A percentile compares a stretch with the other conserved stretches of the same genome.
phyloP scores from a whole-genome alignment of 2,888 invertebrate genomes.

The Melolontha melolontha region DNA sequence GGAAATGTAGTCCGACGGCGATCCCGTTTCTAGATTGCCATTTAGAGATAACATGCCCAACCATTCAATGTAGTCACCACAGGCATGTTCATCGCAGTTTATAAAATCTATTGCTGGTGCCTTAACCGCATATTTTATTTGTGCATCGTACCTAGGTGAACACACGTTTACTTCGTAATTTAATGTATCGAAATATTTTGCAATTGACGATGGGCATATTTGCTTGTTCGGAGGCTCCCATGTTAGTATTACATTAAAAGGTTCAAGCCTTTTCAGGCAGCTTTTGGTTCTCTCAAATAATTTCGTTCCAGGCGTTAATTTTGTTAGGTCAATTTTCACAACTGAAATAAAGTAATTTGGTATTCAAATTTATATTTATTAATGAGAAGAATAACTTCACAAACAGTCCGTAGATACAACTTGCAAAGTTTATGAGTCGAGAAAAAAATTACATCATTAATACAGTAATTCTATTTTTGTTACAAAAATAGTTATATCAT shows the following conservation, averaged over 20 bases:
- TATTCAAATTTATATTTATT: too few species aligned
- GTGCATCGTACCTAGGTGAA: slow-evolving; percentile 61
- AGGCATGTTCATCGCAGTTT: slow-evolving; percentile 53
- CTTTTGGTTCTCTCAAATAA: slow-evolving; percentile 64
- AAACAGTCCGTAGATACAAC: slow-evolving; percentile 22
- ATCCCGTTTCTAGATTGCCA: slow-evolving; percentile 60
- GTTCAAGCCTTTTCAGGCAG: slow-evolving; percentile 62
- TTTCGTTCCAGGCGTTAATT: slow-evolving; percentile 65
- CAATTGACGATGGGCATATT: slow-evolving; percentile 72
- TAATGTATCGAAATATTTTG: slow-evolving; percentile 68
- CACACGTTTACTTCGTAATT: slow-evolving; percentile 66
- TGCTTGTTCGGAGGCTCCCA: slow-evolving; percentile 69
- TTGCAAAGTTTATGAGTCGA: background rate
- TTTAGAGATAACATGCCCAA: slow-evolving; percentile 67
- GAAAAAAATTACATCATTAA: too few species aligned
- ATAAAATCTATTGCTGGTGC: slow-evolving; percentile 62
- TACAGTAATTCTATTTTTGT: too few species aligned
- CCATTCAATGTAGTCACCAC: slow-evolving; percentile 68
- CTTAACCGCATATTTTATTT: slow-evolving; percentile 60
- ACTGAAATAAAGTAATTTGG: slow-evolving; percentile 60
- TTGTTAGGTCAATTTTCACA: slow-evolving; percentile 68
- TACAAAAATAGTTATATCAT: too few species aligned
- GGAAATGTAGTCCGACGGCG: slow-evolving; percentile 61
- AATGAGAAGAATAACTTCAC: slow-evolving; percentile 33
- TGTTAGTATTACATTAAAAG: slow-evolving; percentile 65